These are phyloP conservation scores for Gadus macrocephalus DNA, from an alignment of 2,113 vertebrate genomes.

Conservation along the genomic window DNA sequence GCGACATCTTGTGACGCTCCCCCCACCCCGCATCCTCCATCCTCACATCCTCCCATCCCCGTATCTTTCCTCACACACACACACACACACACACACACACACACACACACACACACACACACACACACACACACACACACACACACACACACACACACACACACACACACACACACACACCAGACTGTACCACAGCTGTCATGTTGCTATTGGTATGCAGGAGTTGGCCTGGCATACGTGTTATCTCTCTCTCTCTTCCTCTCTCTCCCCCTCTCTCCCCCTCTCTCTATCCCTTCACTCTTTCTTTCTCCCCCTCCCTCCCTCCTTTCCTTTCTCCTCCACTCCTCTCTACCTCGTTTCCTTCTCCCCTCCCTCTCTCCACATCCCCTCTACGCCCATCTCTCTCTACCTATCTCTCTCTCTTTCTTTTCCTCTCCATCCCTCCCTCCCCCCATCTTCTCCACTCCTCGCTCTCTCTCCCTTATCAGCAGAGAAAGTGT, in stretches of 20 bases:
- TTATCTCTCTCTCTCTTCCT: background rate
- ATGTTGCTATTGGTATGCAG: conserved; percentile 42
- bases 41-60: background rate
- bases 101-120: background rate
- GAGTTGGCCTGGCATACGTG: conserved; percentile 16
- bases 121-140: background rate
- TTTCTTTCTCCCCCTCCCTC: too few species aligned
- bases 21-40: background rate
- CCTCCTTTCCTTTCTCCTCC: too few species aligned
- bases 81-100: conserved; percentile 1
- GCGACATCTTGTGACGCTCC: conserved; percentile 52
- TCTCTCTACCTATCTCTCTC: too few species aligned
- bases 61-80: background rate
- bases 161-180: background rate
- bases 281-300: background rate
- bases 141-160: background rate
- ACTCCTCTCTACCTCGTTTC: too few species aligned
- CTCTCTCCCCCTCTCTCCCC: too few species aligned
- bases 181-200: conserved; percentile 24
- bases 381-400: too few species aligned
- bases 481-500: background rate
- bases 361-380: too few species aligned
- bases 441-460: too few species aligned
- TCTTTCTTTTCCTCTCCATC: too few species aligned
- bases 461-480: background rate